These are phyloP conservation scores for Megaustenia siamemsis DNA, from an alignment of 2,888 invertebrate species.

Conservation along the genomic window DNA sequence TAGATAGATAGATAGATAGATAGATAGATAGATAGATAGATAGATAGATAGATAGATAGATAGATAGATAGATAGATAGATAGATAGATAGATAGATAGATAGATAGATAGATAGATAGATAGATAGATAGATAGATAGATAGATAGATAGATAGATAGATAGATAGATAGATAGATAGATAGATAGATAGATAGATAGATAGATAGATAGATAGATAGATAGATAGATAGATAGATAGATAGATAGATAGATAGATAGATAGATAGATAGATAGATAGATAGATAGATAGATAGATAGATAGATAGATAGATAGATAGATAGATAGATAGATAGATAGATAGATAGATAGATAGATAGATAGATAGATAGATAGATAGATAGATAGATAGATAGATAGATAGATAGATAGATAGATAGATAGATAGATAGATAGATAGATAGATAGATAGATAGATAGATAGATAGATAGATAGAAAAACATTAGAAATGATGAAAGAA, in stretches of 20 bases:
- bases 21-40: no score
- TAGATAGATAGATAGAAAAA: conserved; percentile 9
- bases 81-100: conserved; percentile 9
- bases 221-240: conserved; percentile 9
- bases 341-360: conserved; percentile 9
- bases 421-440: conserved; percentile 9
- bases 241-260: conserved; percentile 9
- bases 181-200: conserved; percentile 9
- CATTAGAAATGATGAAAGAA: no score
- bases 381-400: conserved; percentile 9
- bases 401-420: conserved; percentile 9
- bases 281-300: conserved; percentile 9
- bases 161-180: conserved; percentile 9
- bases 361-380: conserved; percentile 9
- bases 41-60: conserved; percentile 1
- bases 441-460: conserved; percentile 9
- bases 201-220: conserved; percentile 9
- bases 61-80: conserved; percentile 9
- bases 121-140: not conserved
- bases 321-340: conserved; percentile 9
- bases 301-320: conserved; percentile 9
- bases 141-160: conserved; percentile 9
- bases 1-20: no score
- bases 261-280: conserved; percentile 9
- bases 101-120: not conserved